These are phyloP conservation scores for Staurois parvus DNA, from an alignment of 2,797 vertebrate genomes.

Conservation along the genomic window DNA sequence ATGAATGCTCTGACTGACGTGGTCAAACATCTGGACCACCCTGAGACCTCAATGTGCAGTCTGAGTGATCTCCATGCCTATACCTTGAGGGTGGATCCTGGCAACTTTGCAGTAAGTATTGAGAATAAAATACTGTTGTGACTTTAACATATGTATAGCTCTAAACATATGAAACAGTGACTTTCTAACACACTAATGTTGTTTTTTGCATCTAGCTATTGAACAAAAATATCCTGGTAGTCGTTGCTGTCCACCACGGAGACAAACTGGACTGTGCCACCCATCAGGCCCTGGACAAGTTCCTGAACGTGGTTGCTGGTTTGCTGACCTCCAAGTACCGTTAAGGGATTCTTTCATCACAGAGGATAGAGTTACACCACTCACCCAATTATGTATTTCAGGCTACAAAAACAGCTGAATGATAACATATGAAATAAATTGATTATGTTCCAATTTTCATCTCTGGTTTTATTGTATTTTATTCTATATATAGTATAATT, in stretches of 20 bases:
- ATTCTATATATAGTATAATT: neutral
- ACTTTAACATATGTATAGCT: neutral
- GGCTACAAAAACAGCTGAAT: neutral
- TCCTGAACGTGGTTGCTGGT: neutral
- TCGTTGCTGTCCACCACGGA: neutral
- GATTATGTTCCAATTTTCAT: neutral
- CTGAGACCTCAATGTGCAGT: slow-evolving; percentile 39
- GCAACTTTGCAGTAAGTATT: neutral
- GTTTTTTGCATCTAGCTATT: neutral
- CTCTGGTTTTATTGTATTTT: neutral
- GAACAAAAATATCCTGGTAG: neutral
- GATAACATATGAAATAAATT: neutral
- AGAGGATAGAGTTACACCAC: neutral
- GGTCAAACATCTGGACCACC: slow-evolving; percentile 74
- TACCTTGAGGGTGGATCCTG: neutral
- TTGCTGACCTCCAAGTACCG: neutral
- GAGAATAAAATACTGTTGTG: neutral
- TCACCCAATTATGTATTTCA: neutral
- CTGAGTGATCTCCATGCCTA: neutral
- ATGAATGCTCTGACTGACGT: slow-evolving; percentile 69
- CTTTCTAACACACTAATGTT: neutral
- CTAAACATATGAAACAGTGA: neutral
- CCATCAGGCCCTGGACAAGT: neutral
- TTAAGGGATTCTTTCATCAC: neutral
- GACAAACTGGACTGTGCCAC: neutral